Evolutionary conservation across 2,113 vertebrate genomes (phyloP), one percentile per base, ranked within the genome.

Genomic region (Pycnonotus jocosus): DNA sequence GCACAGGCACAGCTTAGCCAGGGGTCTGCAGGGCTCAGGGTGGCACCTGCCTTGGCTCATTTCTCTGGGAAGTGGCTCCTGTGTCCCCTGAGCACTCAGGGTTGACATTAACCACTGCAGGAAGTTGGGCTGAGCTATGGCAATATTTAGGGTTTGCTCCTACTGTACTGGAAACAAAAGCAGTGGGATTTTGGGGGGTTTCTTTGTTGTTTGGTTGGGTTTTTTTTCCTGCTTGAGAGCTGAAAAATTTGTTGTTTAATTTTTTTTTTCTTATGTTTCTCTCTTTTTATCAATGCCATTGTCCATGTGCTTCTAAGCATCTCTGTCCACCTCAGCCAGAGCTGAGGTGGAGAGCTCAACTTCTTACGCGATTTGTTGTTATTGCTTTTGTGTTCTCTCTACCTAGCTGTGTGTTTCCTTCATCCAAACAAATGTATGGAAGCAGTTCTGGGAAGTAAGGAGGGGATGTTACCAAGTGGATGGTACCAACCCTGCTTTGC

Each of bases 171-270:
- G 73, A 72, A 90, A 61, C 0, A 0, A 65, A 84, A 53, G 25
- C 1, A 1, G 0, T 2, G 16, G 9, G 38, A 11, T 16, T 37
- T 58, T 24, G 22, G 38, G 38, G 38, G 3, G 4, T 37, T 69
- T 65, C 45, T 44, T 38, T 38, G 38, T 57, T 15, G 9, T 24
- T 35, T n/a, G 15, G 2, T 35, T 38, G 42, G 42, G 17, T 38
- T 38, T 58, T 58, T 37, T 27, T 27, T 15, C 10, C 19, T 77
- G 2, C 54, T 47, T 53, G 38, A 31, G 20, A 76, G 62, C 19
- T 72, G 45, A 56, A 74, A 84, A 87, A 8, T 9, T 21, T 6
- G 24, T 31, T 35, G 11, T 23, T 79, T 61, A 2, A 0, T 68
- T 44, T 66, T 57, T 35, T 66, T 53, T 44, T n/a, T 47, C 12